Evolutionary conservation across 2,797 vertebrate species (phyloP), one percentile per base, ranked within the genome.

Genomic region (Sebastes matsubarae): DNA sequence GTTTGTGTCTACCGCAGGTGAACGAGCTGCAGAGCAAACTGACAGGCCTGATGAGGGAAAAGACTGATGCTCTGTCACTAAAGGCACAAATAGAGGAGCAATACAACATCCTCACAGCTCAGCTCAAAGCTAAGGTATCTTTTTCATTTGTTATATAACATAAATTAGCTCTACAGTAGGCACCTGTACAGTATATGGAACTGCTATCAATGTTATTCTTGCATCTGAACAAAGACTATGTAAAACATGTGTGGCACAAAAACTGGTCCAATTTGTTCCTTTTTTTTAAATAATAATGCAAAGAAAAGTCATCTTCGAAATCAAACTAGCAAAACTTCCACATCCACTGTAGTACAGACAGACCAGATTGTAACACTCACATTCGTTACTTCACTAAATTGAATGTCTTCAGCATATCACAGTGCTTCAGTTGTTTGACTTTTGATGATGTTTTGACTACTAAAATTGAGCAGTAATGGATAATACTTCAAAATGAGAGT

Each of bases 91-190:
- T 89, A 61, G 91, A 95, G 30, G 95, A 96, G 82, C 94, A 94
- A 74, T 83, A 93, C 79, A 67, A 74, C 68, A 11, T 75, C 42
- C 93, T 96, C 25, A 88, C 88, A 82, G 91, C 93, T 76, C 92
- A 95, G 81, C 94, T 97, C 2, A 70, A 72, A 89, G 90, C 91
- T 67, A 93, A 97, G 95, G 97, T 97, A 90, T 30, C 2, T 69
- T 25, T 42, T 22, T 18, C 0, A 14, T 61, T 66, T 74, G 9
- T 22, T 20, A 20, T 25, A 0, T n/a, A 54, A 54, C 18, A 18
- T 50, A 50, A 50, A 50, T 20, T 50, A 50, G 46, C 18, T 50
- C 18, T 20, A 50, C 46, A 20, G 46, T 20, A 18, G 46, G 46
- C 46, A 50, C 18, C 46, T 50, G 0, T 50, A 50, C 18, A 50